A percentile compares a stretch with the other conserved stretches of the same genome.
Conservation (phyloP, 2,113 vertebrate genomes). For the Corvus hawaiiensis region DNA sequence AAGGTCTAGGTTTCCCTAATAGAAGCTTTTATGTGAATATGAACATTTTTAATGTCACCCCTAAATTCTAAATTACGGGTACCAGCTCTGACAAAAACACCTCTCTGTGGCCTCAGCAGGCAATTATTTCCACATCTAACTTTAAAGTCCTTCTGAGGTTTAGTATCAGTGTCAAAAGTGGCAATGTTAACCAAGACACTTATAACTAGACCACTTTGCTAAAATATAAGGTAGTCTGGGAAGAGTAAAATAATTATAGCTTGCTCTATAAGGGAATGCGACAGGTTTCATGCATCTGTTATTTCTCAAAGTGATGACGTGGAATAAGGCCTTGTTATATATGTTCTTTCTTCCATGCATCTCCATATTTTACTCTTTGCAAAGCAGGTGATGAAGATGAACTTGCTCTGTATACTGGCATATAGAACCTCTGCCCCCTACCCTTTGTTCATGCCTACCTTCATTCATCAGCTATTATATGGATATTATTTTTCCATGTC, state of each 20-base stretch:
- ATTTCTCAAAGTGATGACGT: background rate
- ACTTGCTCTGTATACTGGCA: background rate
- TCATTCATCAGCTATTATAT: background rate
- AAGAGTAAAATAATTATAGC: background rate
- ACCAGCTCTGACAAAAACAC: background rate
- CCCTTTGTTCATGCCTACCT: background rate
- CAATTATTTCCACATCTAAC: background rate
- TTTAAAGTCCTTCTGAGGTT: background rate
- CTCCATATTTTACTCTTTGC: background rate
- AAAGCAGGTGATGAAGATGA: background rate
- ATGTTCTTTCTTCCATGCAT: background rate
- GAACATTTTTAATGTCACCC: background rate
- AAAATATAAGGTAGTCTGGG: background rate
- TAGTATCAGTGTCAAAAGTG: background rate
- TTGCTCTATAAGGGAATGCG: background rate
- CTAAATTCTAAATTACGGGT: background rate
- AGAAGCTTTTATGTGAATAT: background rate
- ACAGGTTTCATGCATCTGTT: background rate
- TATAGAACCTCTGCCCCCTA: background rate
- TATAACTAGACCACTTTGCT: fast-evolving
- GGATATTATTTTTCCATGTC: background rate
- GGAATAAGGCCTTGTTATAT: background rate
- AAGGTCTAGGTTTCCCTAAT: background rate
- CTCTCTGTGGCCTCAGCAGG: background rate
- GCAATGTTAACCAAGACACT: background rate